Evolutionary conservation across 2,888 invertebrate species (phyloP), one percentile per base, ranked within the genome.

Genomic region (Yponomeuta malinellus): DNA sequence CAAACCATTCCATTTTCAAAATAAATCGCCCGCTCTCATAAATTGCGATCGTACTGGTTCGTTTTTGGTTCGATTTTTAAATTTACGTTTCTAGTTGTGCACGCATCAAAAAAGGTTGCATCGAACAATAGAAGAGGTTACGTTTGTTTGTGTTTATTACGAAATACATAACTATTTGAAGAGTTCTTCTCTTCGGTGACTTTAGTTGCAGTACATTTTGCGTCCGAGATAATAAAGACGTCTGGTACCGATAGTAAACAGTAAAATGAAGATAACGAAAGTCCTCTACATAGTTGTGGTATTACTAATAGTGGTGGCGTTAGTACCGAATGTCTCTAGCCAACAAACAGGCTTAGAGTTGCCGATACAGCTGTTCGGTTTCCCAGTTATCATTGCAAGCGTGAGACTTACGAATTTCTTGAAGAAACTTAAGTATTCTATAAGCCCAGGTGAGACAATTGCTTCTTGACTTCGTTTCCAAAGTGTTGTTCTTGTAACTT

Each of bases 311-410:
- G 72, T 77, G 66, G 72, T 81, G 9, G 72, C 70, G 59, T 72
- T 75, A 71, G 75, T 67, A 73, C 71, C 71, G 5, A 73, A 74
- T 71, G 78, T 77, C n/a, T 72, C 72, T 23, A 71, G 77, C 68
- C 78, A 82, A 72, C 93, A 94, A 77, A 93, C 94, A 15, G 79
- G 93, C 0, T 95, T 96, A 79, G 95, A 97, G 79, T 84, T 97
- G 71, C 97, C 97, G 12, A 96, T 97, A n/a, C 96, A 97, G 81
- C 88, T 97, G 71, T 93, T 97, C 63, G 97, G 97, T 43, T 97
- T 97, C 80, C 97, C 97, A 0, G 94, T 96, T 73, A 97, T 97
- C 76, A 95, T 97, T 70, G 86, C 96, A 9, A 95, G 96, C 48
- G 97, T 97, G 12, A 93, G 95, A 75, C 85, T 97, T 71, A 94